Percentiles rank a stretch among this genome's conserved stretches.
These are phyloP conservation scores for Melanaphis sacchari DNA, from an alignment of 1,140 invertebrate genomes.

Conservation along the genomic window DNA sequence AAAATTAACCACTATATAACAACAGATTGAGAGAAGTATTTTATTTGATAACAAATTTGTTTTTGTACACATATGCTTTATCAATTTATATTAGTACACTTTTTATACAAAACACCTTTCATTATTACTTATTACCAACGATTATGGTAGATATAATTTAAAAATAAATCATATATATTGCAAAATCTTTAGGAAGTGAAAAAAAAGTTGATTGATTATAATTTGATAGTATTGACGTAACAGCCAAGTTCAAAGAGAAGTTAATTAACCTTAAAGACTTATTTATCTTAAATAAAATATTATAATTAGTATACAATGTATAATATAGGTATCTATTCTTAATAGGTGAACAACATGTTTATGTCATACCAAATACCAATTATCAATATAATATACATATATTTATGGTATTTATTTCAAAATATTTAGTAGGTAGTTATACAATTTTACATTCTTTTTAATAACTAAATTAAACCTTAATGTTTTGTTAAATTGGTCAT, in stretches of 20 bases:
- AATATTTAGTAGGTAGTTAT: background rate
- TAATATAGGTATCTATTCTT: background rate
- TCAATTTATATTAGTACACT: constrained; percentile 12
- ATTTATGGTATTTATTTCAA: background rate
- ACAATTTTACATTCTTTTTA: background rate
- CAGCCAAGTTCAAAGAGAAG: constrained; percentile 36
- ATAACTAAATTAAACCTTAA: background rate
- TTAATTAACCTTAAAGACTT: constrained; percentile 19
- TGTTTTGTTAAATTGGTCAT: too few relatives aligned
- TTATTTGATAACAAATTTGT: constrained; percentile 1
- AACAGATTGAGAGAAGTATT: background rate
- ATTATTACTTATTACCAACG: background rate
- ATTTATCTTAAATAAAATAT: constrained; percentile 7
- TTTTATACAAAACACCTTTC: background rate
- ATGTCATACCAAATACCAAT: background rate
- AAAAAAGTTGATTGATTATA: background rate
- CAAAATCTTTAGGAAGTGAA: background rate
- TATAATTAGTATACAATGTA: background rate
- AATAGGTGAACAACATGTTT: background rate
- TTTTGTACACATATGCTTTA: background rate
- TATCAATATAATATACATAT: background rate
- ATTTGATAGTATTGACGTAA: constrained; percentile 26
- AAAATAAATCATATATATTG: constrained; percentile 27
- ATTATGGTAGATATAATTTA: background rate
- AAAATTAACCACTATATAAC: background rate